A percentile compares a stretch with the other conserved stretches of the same genome.
Conservation (phyloP, 2,888 invertebrate species). For the Autographa gamma region DNA sequence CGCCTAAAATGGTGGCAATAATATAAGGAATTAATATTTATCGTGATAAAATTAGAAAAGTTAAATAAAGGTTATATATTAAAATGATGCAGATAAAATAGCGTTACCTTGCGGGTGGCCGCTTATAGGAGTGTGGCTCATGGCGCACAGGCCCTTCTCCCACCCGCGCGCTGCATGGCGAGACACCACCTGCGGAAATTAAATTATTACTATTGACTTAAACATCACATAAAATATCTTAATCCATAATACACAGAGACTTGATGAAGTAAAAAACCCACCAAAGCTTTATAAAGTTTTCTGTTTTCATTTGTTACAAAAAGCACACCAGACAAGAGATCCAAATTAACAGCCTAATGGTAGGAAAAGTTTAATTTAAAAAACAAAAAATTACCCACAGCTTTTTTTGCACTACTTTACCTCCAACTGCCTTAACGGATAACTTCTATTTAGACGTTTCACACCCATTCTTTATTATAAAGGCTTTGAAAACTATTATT, state of each 20-base stretch:
- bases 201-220: background rate
- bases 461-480: conserved; percentile 40
- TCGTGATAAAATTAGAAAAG: too few relatives aligned
- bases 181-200: conserved; percentile 83
- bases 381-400: background rate
- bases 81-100: background rate
- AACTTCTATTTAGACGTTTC: conserved; percentile 36
- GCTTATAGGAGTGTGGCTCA: conserved; percentile 89
- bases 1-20: background rate
- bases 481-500: conserved; percentile 15
- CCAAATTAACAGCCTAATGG: too few relatives aligned
- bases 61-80: background rate
- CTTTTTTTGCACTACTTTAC: conserved; percentile 22
- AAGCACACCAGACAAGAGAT: too few relatives aligned
- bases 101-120: conserved; percentile 88
- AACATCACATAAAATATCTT: background rate
- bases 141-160: conserved; percentile 90
- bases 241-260: background rate
- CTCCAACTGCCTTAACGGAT: conserved; percentile 30
- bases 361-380: background rate
- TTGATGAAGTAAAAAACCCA: too few relatives aligned
- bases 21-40: background rate
- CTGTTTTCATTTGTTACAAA: too few relatives aligned
- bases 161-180: conserved; percentile 90
- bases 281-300: too few relatives aligned